Evolutionary conservation across 2,113 vertebrate genomes (phyloP).

Genomic region (Zosterops hypoxanthus): DNA sequence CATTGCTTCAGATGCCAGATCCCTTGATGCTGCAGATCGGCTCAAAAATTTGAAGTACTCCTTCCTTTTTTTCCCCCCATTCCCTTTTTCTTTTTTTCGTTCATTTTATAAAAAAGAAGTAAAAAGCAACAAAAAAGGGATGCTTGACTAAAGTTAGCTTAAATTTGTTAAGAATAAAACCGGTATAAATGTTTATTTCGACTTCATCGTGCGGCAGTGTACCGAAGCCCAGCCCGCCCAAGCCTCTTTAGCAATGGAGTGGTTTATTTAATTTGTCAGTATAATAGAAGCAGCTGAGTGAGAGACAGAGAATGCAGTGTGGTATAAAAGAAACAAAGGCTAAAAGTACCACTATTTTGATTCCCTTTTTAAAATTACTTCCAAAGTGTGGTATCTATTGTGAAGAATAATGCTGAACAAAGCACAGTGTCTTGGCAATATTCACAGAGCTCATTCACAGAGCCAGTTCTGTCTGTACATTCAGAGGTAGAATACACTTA

Average conservation of each 20-base stretch:
- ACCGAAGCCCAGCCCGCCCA: constrained; percentile 77
- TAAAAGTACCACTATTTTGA: constrained; percentile 99
- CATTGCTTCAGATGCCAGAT: constrained; percentile 52
- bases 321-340: constrained; percentile 93
- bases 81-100: background rate
- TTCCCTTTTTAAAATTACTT: constrained; percentile 98
- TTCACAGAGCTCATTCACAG: constrained; percentile 92
- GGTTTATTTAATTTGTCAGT: constrained; percentile 99
- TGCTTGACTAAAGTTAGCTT: constrained; percentile 60
- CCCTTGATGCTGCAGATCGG: constrained; percentile 34
- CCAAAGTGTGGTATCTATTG: constrained; percentile 99
- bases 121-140: background rate
- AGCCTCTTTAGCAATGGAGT: constrained; percentile 86
- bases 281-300: constrained; percentile 94
- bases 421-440: constrained; percentile 94
- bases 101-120: background rate
- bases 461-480: constrained; percentile 86
- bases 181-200: constrained; percentile 70
- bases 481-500: constrained; percentile 91
- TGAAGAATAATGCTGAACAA: constrained; percentile 93
- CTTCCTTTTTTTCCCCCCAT: background rate
- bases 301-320: constrained; percentile 87
- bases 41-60: constrained; percentile 56
- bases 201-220: constrained; percentile 73
- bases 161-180: constrained; percentile 64